phyloP scores from a whole-genome alignment of 2,113 vertebrate genomes.

The Macrotus californicus region DNA sequence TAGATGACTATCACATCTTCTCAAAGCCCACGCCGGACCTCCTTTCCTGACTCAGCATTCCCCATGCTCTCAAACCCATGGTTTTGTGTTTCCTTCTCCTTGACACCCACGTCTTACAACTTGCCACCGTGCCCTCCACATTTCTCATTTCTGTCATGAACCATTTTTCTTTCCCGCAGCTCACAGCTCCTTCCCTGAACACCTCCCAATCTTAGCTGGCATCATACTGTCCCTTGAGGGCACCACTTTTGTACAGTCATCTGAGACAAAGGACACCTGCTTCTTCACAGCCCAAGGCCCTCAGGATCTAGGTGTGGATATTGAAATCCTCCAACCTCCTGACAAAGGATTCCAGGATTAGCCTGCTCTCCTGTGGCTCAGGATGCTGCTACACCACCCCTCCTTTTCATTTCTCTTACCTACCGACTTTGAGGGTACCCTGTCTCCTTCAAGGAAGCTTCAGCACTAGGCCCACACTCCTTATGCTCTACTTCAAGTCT shows the following conservation, averaged over 20 bases:
- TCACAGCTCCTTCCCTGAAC: neutral
- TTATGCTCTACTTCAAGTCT: neutral
- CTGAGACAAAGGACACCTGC: neutral
- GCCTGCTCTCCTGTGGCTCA: fast-evolving
- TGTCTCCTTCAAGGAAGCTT: neutral
- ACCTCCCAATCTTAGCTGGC: neutral
- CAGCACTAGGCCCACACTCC: neutral
- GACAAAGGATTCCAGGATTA: neutral
- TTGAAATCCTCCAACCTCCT: neutral
- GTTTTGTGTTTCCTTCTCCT: neutral
- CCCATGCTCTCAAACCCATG: neutral
- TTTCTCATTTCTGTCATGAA: neutral
- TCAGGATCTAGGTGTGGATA: neutral
- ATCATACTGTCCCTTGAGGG: neutral
- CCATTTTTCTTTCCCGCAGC: neutral
- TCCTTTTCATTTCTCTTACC: neutral
- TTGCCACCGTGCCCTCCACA: neutral
- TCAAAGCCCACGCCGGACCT: neutral
- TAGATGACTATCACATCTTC: neutral
- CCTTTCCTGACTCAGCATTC: neutral
- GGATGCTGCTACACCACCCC: neutral
- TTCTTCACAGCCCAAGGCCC: neutral
- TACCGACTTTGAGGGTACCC: neutral
- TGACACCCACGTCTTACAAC: neutral
- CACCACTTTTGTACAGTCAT: neutral